Base-by-base conservation (phyloP, 2,888 invertebrate genomes). In the Hypena proboscidalis region DNA sequence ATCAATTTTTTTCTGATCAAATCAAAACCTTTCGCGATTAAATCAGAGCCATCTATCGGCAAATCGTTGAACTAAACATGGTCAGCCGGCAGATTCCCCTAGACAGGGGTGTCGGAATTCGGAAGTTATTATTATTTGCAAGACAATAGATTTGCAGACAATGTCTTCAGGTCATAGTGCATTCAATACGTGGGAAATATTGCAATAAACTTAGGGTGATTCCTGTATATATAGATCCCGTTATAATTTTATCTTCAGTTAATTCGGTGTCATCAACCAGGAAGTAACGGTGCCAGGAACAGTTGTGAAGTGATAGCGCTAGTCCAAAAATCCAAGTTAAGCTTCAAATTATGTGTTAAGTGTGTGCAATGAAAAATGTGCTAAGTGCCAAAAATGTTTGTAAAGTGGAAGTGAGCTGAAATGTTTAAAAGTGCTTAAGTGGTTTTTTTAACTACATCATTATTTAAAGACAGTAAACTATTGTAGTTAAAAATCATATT, bases 91-190 rank as follows among this genome's bases (percentile, higher is more conserved):
- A 70, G 62, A 67, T 49, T 61, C 63, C 63, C 58, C 52, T 58
- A 69, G 58, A 58, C 60, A 74, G 73, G 78, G 75, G 80, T 63
- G 60, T 45, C 30, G 56, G 68, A 79, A 80, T 66, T 57, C 74
- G 79, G 80, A 81, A 83, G 75, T 73, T 34, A 45, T 33, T 44
- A 33, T 45, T 45, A 70, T 78, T 74, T 70, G 72, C 76, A 79
- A 86, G 80, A 85, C 80, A 86, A 87, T 82, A 66, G 73, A 60
- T 70, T 62, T 11, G 67, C 81, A 78, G 74, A 88, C 85, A 88
- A 88, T 84, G 63, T 57, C 57, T 46, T 60, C 60, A 76, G 86
- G 83, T 87, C 84, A 87, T 73, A 85, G 82, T 77, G 75, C 75
- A 80, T 70, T 66, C 37, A 56, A 52, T 54, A 66, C 80, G 79